Conservation (phyloP, 2,113 vertebrate genomes). For the Oncorhynchus keta region DNA sequence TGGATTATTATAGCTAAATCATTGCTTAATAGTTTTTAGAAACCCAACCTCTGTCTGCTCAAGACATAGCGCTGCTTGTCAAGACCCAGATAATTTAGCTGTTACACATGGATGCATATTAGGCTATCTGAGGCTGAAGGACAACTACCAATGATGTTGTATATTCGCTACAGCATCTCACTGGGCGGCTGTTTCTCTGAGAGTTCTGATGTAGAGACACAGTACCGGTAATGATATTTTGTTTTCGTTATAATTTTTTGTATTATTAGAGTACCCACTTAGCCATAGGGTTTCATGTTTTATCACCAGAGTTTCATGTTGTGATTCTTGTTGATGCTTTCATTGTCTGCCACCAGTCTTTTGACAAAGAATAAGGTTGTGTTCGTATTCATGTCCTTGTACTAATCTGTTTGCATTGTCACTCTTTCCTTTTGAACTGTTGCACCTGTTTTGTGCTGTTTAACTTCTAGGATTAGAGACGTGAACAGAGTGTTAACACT, state of each 20-base stretch:
- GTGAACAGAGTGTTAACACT: constrained; percentile 13
- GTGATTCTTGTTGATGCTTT: neutral
- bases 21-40: constrained; percentile 26
- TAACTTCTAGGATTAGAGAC: constrained; percentile 6
- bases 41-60: constrained; percentile 19
- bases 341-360: neutral
- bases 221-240: neutral
- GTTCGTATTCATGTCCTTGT: neutral
- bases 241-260: too few species aligned
- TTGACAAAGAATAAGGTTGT: neutral
- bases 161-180: neutral
- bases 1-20: constrained; percentile 14
- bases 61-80: constrained; percentile 22
- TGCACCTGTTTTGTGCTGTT: neutral
- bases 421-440: neutral
- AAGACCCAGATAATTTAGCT: constrained; percentile 17
- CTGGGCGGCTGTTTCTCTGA: neutral
- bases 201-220: neutral
- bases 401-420: constrained; percentile 8
- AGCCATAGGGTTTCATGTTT: neutral
- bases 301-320: neutral
- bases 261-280: too few species aligned
- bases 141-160: neutral
- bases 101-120: constrained; percentile 10
- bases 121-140: constrained; percentile 19